Conservation (phyloP, 2,113 vertebrate genomes). For the Silurus glanis region DNA sequence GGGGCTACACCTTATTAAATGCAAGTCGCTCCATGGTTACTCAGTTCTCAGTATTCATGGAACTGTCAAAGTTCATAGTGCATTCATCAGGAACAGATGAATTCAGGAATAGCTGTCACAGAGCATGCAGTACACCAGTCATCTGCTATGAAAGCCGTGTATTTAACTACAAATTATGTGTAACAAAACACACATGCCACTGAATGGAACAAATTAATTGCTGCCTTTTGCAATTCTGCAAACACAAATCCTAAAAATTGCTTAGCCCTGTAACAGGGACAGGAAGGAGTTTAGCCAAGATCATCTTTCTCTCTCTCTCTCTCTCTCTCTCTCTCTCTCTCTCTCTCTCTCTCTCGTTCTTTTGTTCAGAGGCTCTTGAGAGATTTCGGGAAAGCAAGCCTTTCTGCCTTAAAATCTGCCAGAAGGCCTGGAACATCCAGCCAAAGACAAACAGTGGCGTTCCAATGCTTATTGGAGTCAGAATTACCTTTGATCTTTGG, state of each 20-base stretch:
- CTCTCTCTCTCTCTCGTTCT: no score
- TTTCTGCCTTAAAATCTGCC: slow-evolving; percentile 5
- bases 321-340: background rate
- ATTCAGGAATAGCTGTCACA: background rate
- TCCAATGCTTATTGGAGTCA: slow-evolving; percentile 16
- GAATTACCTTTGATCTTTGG: slow-evolving; percentile 44
- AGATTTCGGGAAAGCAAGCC: slow-evolving; percentile 6
- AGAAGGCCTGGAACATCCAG: slow-evolving; percentile 5
- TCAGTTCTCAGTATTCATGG: background rate
- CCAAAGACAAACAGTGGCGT: slow-evolving; percentile 33
- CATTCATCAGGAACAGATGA: slow-evolving; percentile 8
- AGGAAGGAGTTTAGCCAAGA: slow-evolving; percentile 13
- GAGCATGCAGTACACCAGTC: background rate
- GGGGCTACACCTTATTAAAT: background rate
- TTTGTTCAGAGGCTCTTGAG: background rate
- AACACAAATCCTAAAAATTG: slow-evolving; percentile 17
- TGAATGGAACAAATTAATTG: slow-evolving; percentile 28
- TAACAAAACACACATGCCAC: slow-evolving; percentile 11
- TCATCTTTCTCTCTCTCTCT: background rate
- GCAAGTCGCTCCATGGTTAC: background rate
- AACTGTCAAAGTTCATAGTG: slow-evolving; percentile 22
- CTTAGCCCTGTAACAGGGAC: slow-evolving; percentile 16
- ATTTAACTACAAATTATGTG: slow-evolving; percentile 16
- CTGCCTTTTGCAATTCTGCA: slow-evolving; percentile 28
- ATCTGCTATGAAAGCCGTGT: background rate